Evolutionary conservation across 1,140 invertebrate species (phyloP).

Genomic region (Drosophila prosaltans): DNA sequence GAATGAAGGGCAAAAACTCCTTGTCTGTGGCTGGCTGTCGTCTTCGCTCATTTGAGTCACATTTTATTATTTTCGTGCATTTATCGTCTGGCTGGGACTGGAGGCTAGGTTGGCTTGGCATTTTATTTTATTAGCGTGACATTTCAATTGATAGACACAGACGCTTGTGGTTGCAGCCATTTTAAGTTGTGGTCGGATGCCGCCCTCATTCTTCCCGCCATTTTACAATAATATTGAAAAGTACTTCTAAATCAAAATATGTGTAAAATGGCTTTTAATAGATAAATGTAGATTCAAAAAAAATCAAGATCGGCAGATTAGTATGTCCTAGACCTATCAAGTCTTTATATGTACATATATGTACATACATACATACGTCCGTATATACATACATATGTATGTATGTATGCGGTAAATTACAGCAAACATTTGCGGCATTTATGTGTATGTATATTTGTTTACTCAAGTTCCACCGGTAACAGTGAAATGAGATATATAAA

Average conservation of each 20-base stretch:
- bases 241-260: neutral
- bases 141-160: constrained; percentile 74
- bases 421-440: no score
- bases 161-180: constrained; percentile 33
- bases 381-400: no score
- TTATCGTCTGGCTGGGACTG: constrained; percentile 61
- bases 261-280: neutral
- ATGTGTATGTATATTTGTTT: no score
- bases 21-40: constrained; percentile 56
- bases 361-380: no score
- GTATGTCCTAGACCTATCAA: neutral
- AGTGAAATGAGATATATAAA: no score
- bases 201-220: neutral
- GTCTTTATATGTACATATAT: neutral
- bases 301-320: neutral
- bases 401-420: no score
- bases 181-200: constrained; percentile 1
- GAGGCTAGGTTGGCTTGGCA: constrained; percentile 37
- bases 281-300: neutral
- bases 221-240: neutral
- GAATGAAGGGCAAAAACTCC: neutral
- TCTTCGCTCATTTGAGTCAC: constrained; percentile 75
- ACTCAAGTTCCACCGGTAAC: no score
- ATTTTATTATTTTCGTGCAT: constrained; percentile 81
- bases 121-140: constrained; percentile 80